Conservation (phyloP, 2,888 invertebrate genomes). For the Vesta saturnalis region DNA sequence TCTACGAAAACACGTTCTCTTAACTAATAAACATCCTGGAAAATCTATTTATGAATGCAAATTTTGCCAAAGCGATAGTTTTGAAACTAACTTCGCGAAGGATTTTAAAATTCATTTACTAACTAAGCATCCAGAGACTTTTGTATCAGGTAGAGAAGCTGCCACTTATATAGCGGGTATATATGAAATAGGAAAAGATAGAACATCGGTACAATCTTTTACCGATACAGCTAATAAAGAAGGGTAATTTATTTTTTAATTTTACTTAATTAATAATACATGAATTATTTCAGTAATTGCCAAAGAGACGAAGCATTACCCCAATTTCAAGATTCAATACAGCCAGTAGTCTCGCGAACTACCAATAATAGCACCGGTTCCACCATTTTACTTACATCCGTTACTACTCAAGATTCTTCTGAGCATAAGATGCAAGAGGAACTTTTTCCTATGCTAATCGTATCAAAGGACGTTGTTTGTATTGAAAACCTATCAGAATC, state of each 20-base stretch:
- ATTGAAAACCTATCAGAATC: conserved; percentile 53
- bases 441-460: conserved; percentile 56
- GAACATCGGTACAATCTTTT: conserved; percentile 38
- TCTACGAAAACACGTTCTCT: conserved; percentile 85
- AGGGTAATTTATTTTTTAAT: conserved; percentile 13
- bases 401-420: conserved; percentile 43
- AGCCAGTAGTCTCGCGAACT: conserved; percentile 19
- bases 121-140: conserved; percentile 66
- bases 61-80: conserved; percentile 65
- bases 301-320: conserved; percentile 25
- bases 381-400: conserved; percentile 43
- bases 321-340: conserved; percentile 24
- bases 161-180: conserved; percentile 64
- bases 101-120: conserved; percentile 75
- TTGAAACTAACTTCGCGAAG: conserved; percentile 72
- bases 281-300: conserved; percentile 15
- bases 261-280: no score
- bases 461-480: conserved; percentile 54
- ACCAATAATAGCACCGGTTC: conserved; percentile 48
- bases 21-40: conserved; percentile 81
- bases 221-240: conserved; percentile 25
- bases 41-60: conserved; percentile 82
- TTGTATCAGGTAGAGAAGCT: conserved; percentile 64
- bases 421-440: conserved; percentile 52
- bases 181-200: conserved; percentile 60